Base-by-base conservation (phyloP, 2,888 invertebrate genomes). In the Drosophila fulvimacula region DNA sequence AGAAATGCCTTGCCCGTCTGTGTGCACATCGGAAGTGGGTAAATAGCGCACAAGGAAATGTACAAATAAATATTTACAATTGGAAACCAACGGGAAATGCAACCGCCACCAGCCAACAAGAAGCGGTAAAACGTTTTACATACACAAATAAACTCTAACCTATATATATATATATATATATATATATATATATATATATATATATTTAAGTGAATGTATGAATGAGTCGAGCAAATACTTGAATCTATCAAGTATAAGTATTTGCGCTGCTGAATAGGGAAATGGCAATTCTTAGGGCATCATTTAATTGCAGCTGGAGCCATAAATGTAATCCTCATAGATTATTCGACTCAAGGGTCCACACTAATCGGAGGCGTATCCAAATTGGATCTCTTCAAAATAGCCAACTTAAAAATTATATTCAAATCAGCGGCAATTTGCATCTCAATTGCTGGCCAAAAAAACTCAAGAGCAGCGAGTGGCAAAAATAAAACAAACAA, bases 351-450 rank as follows among this genome's bases (percentile, higher is more conserved):
- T 53, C 58, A 81, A 84, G 71, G 69, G 63, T 51, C 46, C 46
- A 34, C 57, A 55, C 72, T 81, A 87, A 82, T 83, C 79, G 78
- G 51, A 57, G 30, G 68, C 60, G 69, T 69, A 72, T 77, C 75
- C 62, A 82, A 84, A 81, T 88, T 74, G 74, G 36, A 74, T 75
- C 56, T 78, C 61, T 53, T 27, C 19, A 61, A 69, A 75, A 76
- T 73, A 38, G 86, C 69, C 61, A 77, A 72, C 74, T 59, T 69
- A 64, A 65, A 81, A 90, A 86, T 86, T 81, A 88, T 81, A 90
- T 89, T 79, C 77, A 76, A 90, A 88, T 86, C 82, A 73, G 73
- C 74, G 84, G 77, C 84, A 87, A 86, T 86, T 90, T 86, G 90
- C 86, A 86, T 90, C 70, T 81, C 81, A 86, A 86, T 84, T 81